These are phyloP conservation scores for Chrysotoxum bicinctum DNA, from an alignment of 2,888 invertebrate genomes.

Conservation along the genomic window DNA sequence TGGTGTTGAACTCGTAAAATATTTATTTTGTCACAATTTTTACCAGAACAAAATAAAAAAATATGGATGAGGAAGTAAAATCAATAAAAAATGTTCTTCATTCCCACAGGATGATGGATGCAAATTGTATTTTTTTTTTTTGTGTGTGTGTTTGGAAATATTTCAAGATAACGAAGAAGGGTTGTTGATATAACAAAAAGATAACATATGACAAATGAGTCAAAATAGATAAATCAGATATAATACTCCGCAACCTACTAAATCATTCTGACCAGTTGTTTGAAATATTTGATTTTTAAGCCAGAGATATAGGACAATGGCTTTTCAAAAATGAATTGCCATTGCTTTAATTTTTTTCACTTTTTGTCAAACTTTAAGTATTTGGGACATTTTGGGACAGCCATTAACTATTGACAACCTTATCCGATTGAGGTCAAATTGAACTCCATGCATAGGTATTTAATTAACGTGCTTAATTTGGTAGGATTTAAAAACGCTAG, in stretches of 20 bases:
- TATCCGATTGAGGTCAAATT: background rate
- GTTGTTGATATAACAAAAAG: conserved; percentile 6
- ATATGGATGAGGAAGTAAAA: conserved; percentile 12
- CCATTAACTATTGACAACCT: background rate
- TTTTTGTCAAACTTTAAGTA: background rate
- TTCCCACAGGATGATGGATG: conserved; percentile 48
- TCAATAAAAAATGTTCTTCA: conserved; percentile 45
- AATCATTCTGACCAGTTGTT: background rate
- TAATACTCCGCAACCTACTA: background rate
- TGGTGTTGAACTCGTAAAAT: conserved; percentile 58
- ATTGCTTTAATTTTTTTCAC: background rate
- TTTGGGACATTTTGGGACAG: background rate
- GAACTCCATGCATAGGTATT: too few species aligned
- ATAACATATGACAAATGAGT: background rate
- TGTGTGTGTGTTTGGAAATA: background rate
- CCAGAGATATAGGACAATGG: background rate
- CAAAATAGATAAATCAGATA: conserved; percentile 1
- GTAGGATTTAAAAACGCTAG: too few species aligned
- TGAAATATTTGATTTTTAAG: conserved; percentile 1
- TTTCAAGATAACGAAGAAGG: conserved; percentile 5
- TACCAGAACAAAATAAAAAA: conserved; percentile 21
- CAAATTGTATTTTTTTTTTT: conserved; percentile 1
- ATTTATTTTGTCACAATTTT: conserved; percentile 54
- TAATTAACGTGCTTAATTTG: too few species aligned
- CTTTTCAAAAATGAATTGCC: background rate